Percentiles rank a stretch among this genome's conserved stretches.
Conservation (phyloP, 2,797 vertebrate genomes). For the Coreius guichenoti region DNA sequence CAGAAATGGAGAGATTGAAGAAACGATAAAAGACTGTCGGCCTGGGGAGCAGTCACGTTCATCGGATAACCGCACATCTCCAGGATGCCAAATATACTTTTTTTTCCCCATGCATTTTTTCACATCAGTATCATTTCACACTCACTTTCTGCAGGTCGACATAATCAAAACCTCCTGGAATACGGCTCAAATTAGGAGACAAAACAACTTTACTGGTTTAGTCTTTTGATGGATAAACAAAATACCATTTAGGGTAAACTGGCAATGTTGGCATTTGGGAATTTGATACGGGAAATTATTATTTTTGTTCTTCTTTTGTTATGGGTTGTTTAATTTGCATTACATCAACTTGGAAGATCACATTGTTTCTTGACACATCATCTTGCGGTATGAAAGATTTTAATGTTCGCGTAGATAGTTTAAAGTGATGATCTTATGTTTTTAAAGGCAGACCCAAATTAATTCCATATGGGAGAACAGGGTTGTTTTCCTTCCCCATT, state of each 20-base stretch:
- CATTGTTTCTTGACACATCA: constrained; percentile 14
- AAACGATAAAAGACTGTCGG: constrained; percentile 52
- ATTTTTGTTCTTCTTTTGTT: neutral
- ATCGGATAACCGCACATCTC: constrained; percentile 49
- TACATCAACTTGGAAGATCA: constrained; percentile 4
- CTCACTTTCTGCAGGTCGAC: constrained; percentile 34
- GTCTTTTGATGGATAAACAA: neutral
- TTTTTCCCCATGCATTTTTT: constrained; percentile 14
- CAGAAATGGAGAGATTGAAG: constrained; percentile 52
- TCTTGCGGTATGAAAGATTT: neutral
- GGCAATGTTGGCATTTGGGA: neutral
- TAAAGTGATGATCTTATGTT: constrained; percentile 41
- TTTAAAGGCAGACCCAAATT: constrained; percentile 29
- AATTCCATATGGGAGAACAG: constrained; percentile 48
- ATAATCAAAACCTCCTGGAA: constrained; percentile 41
- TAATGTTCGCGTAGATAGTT: neutral
- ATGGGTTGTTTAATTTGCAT: neutral
- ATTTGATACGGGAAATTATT: neutral
- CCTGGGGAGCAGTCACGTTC: constrained; percentile 36
- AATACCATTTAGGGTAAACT: constrained; percentile 24
- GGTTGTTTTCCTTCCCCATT: constrained; percentile 31
- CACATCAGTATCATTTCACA: constrained; percentile 33
- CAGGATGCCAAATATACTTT: constrained; percentile 8
- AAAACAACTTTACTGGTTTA: constrained; percentile 9
- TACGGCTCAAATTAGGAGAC: neutral